phyloP scores from a whole-genome alignment of 2,797 vertebrate genomes.

The Hyperoplus lanceolatus region DNA sequence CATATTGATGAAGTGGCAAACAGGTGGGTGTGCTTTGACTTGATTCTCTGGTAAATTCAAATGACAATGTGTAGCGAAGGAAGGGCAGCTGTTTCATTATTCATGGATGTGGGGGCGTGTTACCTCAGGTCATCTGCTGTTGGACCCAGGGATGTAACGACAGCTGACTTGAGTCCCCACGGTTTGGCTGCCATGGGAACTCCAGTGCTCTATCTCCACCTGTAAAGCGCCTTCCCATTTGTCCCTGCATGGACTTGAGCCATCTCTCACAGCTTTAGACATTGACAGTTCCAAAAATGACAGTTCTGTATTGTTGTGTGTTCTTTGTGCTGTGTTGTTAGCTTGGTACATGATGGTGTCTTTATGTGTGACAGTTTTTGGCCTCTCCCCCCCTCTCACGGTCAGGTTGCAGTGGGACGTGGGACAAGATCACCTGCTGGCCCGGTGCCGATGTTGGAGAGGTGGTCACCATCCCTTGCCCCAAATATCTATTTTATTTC shows the following conservation, averaged over 20 bases:
- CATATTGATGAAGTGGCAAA: slow-evolving; percentile 31
- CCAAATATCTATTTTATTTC: slow-evolving; percentile 88
- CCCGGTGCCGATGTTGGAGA: slow-evolving; percentile 88
- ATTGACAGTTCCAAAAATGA: too few relatives aligned
- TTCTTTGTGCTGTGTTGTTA: not conserved
- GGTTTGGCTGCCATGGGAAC: slow-evolving; percentile 69
- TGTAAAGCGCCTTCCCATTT: slow-evolving; percentile 26
- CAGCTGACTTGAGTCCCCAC: slow-evolving; percentile 34
- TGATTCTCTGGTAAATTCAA: slow-evolving; percentile 55
- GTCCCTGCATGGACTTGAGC: slow-evolving; percentile 1
- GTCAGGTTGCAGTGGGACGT: slow-evolving; percentile 89
- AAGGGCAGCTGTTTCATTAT: slow-evolving; percentile 61
- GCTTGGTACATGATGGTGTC: not conserved
- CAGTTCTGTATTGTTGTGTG: too few relatives aligned
- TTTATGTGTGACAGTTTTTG: not conserved
- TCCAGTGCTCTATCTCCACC: slow-evolving; percentile 27
- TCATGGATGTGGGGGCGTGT: slow-evolving; percentile 48
- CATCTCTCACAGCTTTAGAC: not conserved
- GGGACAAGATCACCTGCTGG: slow-evolving; percentile 96
- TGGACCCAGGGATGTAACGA: slow-evolving; percentile 26
- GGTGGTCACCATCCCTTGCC: slow-evolving; percentile 89
- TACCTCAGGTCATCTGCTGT: slow-evolving; percentile 52
- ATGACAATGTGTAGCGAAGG: slow-evolving; percentile 41
- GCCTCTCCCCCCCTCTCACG: slow-evolving; percentile 1
- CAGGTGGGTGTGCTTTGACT: slow-evolving; percentile 1